phyloP scores from a whole-genome alignment of 2,888 invertebrate genomes.

The Tetranychus piercei region DNA sequence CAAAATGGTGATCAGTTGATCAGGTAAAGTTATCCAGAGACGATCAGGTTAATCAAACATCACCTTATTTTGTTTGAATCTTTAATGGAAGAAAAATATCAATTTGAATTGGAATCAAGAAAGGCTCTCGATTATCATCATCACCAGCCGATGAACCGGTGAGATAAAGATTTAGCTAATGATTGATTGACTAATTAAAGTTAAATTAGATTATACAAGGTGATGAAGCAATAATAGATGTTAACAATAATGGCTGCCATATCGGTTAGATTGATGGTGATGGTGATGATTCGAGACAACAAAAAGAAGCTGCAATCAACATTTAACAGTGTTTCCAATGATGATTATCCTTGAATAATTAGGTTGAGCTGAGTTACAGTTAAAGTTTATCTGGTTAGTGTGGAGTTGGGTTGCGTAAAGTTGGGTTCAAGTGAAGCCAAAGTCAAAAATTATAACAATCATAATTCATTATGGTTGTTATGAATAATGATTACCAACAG shows the following conservation, averaged over 20 bases:
- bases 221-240: neutral
- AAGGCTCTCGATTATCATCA: neutral
- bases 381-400: neutral
- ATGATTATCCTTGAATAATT: neutral
- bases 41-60: neutral
- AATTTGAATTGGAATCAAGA: neutral
- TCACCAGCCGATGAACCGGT: neutral
- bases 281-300: neutral
- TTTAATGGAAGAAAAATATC: neutral
- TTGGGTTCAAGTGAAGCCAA: too few species aligned
- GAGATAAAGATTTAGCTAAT: neutral
- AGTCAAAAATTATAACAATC: too few species aligned
- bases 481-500: neutral
- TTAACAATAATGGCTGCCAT: neutral
- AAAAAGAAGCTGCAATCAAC: too few species aligned
- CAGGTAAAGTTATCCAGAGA: neutral
- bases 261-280: neutral
- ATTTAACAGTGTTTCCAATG: neutral
- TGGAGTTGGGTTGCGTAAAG: too few species aligned
- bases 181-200: neutral
- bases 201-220: neutral
- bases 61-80: neutral
- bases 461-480: neutral
- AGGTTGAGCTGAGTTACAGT: neutral
- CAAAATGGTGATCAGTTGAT: neutral